phyloP scores from a whole-genome alignment of 2,888 invertebrate species.

The Miltochrista miniata region DNA sequence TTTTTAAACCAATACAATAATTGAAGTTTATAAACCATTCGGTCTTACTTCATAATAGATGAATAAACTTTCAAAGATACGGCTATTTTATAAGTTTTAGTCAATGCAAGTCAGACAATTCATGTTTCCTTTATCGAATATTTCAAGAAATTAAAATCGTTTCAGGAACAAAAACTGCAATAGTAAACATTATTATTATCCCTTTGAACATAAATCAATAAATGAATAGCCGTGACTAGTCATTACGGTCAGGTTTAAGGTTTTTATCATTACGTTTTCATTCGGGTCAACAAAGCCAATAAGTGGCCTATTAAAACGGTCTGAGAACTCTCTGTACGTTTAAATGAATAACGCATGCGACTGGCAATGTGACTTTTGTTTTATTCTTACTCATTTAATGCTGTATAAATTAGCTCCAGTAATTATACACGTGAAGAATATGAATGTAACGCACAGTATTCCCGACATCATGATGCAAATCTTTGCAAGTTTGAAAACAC shows the following conservation, averaged over 20 bases:
- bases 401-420: conserved; percentile 29
- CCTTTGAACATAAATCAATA: background rate
- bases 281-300: conserved; percentile 26
- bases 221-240: background rate
- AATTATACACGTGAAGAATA: conserved; percentile 26
- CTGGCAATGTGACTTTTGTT: conserved; percentile 48
- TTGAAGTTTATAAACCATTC: too few relatives aligned
- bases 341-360: conserved; percentile 41
- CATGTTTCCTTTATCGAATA: too few relatives aligned
- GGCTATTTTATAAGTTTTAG: too few relatives aligned
- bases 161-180: too few relatives aligned
- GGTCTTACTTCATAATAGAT: too few relatives aligned
- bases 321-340: conserved; percentile 33
- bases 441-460: conserved; percentile 7
- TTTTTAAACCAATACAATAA: too few relatives aligned
- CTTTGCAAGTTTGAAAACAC: background rate
- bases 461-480: conserved; percentile 5
- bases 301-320: conserved; percentile 41
- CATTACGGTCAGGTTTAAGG: background rate
- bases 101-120: too few relatives aligned
- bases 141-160: too few relatives aligned
- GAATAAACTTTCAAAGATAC: too few relatives aligned
- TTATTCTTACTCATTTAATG: conserved; percentile 21
- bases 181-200: too few relatives aligned
- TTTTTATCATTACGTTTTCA: conserved; percentile 26